Conservation (phyloP, 2,113 vertebrate species). For the Phoenicopterus ruber region DNA sequence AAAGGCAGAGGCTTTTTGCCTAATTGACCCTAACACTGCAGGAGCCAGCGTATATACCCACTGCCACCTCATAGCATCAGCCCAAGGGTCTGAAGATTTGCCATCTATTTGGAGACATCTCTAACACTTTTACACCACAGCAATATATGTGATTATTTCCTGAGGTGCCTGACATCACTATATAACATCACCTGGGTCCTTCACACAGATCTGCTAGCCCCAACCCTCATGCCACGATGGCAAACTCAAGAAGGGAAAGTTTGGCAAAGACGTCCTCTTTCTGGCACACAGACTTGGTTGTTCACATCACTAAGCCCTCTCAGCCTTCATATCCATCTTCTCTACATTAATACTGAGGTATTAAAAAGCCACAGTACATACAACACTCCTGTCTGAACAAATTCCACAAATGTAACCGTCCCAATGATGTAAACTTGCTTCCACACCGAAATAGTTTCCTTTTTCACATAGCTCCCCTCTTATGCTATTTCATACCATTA, state of each 20-base stretch:
- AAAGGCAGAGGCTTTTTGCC: not conserved
- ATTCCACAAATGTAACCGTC: not conserved
- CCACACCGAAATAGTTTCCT: not conserved
- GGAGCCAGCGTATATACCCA: not conserved
- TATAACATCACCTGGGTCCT: not conserved
- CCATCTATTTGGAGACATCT: not conserved
- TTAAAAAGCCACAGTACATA: not conserved
- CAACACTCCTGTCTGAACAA: not conserved
- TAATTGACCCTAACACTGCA: not conserved
- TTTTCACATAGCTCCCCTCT: not conserved
- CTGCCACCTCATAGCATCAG: not conserved
- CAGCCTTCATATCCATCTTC: not conserved
- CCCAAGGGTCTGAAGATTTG: not conserved
- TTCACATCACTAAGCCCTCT: not conserved
- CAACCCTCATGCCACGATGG: not conserved
- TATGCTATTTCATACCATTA: not conserved
- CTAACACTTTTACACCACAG: not conserved
- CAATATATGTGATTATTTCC: not conserved
- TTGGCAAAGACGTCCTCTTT: not conserved
- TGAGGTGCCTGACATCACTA: not conserved
- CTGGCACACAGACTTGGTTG: not conserved
- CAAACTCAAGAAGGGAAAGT: not conserved
- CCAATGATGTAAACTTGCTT: not conserved
- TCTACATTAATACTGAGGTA: not conserved
- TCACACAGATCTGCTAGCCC: not conserved